phyloP scores from a whole-genome alignment of 2,888 invertebrate species.

The Trachelus tabidus region DNA sequence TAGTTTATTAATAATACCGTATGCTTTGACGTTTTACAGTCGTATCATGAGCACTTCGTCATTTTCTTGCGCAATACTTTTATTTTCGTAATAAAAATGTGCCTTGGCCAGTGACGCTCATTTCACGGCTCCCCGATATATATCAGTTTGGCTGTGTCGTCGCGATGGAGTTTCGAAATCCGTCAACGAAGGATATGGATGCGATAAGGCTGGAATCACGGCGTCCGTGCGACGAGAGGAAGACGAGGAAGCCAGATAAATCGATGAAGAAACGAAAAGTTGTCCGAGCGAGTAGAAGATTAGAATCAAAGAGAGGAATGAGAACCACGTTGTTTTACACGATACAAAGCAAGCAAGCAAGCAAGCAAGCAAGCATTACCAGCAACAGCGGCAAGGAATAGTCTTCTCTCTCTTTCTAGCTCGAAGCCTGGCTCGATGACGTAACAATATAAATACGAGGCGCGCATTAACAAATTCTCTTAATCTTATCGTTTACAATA shows the following conservation, averaged over 20 bases:
- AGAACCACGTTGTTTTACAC: conserved; percentile 51
- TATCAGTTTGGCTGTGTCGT: neutral
- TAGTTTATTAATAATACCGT: conserved; percentile 60
- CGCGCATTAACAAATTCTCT: conserved; percentile 53
- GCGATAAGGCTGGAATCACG: neutral
- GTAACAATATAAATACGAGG: conserved; percentile 59
- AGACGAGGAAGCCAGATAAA: neutral
- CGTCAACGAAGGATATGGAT: neutral
- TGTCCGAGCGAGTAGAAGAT: neutral
- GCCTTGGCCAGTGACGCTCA: conserved; percentile 37
- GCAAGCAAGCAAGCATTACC: neutral
- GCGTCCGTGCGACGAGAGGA: neutral
- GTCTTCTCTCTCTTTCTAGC: no score
- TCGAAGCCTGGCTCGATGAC: conserved; percentile 36
- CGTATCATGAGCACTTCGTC: conserved; percentile 52
- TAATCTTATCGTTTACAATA: conserved; percentile 62
- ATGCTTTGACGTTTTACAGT: conserved; percentile 55
- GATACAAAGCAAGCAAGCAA: conserved; percentile 32
- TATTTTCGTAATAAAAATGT: conserved; percentile 53
- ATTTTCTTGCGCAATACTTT: conserved; percentile 59
- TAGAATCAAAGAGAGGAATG: conserved; percentile 25
- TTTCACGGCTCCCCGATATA: neutral
- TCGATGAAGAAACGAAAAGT: neutral
- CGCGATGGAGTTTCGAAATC: neutral
- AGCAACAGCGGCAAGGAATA: neutral